Evolutionary conservation across 2,113 vertebrate genomes (phyloP).

Genomic region (Cyanoramphus novaezelandiae): DNA sequence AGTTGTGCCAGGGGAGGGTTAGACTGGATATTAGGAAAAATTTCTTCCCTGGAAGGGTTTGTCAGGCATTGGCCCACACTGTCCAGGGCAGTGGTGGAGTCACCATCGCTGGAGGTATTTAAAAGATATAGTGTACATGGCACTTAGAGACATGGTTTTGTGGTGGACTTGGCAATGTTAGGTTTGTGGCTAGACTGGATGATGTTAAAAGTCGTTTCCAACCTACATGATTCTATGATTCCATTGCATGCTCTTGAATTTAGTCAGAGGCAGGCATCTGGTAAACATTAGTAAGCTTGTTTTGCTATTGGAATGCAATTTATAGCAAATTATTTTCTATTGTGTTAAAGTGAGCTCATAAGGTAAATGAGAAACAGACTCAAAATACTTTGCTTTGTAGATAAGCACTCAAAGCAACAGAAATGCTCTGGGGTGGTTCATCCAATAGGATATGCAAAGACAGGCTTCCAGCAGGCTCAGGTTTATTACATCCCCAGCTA

Average conservation of each 20-base stretch:
- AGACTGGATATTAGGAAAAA: background rate
- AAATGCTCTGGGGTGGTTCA: background rate
- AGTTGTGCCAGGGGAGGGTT: background rate
- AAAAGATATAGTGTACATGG: background rate
- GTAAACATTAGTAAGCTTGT: background rate
- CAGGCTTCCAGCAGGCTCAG: background rate
- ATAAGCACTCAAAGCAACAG: background rate
- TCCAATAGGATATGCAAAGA: conserved; percentile 35
- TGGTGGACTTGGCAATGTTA: background rate
- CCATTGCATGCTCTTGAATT: background rate
- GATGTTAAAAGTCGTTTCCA: background rate
- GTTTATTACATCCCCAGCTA: conserved; percentile 18
- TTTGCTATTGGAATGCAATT: conserved; percentile 6
- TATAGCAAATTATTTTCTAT: background rate
- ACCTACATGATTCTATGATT: background rate
- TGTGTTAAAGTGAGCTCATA: background rate
- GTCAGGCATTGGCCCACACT: background rate
- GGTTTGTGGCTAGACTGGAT: background rate
- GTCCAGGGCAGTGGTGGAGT: background rate
- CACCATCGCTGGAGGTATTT: background rate
- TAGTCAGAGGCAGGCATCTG: background rate
- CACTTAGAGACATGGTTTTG: background rate
- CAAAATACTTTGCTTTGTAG: conserved; percentile 4
- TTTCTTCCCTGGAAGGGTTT: background rate
- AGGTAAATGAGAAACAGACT: background rate